phyloP scores from a whole-genome alignment of 2,113 vertebrate genomes.

The Fulica atra region DNA sequence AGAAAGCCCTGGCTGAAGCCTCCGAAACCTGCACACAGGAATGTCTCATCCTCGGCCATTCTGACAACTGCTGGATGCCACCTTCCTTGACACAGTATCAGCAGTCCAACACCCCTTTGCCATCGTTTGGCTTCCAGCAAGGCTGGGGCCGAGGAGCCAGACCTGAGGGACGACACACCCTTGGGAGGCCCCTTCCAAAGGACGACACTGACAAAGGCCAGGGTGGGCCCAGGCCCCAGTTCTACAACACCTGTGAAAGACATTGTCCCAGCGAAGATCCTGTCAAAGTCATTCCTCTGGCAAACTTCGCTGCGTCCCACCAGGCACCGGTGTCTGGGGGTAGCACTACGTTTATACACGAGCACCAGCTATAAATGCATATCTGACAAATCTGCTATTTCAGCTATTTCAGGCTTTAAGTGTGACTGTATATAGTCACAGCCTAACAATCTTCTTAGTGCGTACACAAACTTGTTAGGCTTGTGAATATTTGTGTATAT shows the following conservation, averaged over 20 bases:
- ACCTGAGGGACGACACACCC: constrained; percentile 83
- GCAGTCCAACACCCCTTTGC: constrained; percentile 74
- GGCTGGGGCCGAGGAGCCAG: constrained; percentile 80
- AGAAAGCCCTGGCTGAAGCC: constrained; percentile 91
- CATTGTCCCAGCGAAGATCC: constrained; percentile 84
- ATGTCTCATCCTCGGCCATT: constrained; percentile 95
- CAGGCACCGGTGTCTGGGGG: constrained; percentile 66
- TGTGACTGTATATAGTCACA: constrained; percentile 39
- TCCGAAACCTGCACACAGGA: constrained; percentile 97
- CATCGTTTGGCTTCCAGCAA: constrained; percentile 85
- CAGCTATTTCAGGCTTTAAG: constrained; percentile 49
- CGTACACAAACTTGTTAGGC: not conserved
- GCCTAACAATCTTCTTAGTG: constrained; percentile 13
- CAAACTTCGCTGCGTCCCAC: constrained; percentile 83
- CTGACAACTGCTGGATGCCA: constrained; percentile 99
- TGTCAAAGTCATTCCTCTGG: constrained; percentile 91
- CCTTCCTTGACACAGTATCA: constrained; percentile 85
- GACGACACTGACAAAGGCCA: constrained; percentile 84
- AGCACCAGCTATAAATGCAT: constrained; percentile 86
- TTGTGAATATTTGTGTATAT: constrained; percentile 74
- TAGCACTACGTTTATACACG: constrained; percentile 79
- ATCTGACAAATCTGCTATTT: not conserved
- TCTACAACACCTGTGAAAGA: constrained; percentile 93
- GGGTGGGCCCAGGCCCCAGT: constrained; percentile 80
- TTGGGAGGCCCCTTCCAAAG: constrained; percentile 86